Evolutionary conservation across 2,888 invertebrate genomes (phyloP), one percentile per base, ranked within the genome.

Genomic region (Rotaria magnacalcarata): DNA sequence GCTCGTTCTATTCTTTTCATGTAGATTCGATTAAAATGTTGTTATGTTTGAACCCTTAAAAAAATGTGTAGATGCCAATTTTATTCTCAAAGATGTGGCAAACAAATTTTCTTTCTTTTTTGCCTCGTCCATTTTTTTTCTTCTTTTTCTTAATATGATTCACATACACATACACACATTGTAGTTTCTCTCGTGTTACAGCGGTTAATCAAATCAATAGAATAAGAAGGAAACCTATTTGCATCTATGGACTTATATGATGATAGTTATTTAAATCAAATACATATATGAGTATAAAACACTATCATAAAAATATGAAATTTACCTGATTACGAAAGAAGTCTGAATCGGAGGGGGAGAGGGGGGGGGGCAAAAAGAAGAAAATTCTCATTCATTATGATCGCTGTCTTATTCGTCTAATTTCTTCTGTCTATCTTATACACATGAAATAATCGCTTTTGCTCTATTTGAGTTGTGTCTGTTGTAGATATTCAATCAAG

Each of bases 401-500:
- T 19, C 5, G 14, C 27, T 1, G 27, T 41, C 27, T 67, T 67
- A 34, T 67, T 34, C 27, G 34, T 14, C 34, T 34, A 67, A 67
- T 67, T 34, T 67, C 34, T 14, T 10, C 54, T 54, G 54, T 54
- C 54, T 54, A 21, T 54, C 6, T 7, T 19, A 67, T 67, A 19
- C 67, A 67, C 14, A 34, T 67, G 67, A 67, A 41, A 34, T 19
- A 67, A 67, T 67, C 34, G 34, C 16, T 67, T 3, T 16, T 67
- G 34, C 19, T 67, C 16, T 67, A 14, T 19, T 67, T 67, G 34
- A 67, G 34, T 34, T 67, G 11, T 19, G 67, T 16, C 67, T 67
- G 34, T 27, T 67, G 67, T 67, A 34, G 67, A 67, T 67, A 67
- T 67, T 67, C 67, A 67, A 67, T 67, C 67, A 67, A 34, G 67